These are phyloP conservation scores for Tethya wilhelma DNA, from an alignment of 37 sponge, comb jelly and placozoan genomes.

Conservation along the genomic window DNA sequence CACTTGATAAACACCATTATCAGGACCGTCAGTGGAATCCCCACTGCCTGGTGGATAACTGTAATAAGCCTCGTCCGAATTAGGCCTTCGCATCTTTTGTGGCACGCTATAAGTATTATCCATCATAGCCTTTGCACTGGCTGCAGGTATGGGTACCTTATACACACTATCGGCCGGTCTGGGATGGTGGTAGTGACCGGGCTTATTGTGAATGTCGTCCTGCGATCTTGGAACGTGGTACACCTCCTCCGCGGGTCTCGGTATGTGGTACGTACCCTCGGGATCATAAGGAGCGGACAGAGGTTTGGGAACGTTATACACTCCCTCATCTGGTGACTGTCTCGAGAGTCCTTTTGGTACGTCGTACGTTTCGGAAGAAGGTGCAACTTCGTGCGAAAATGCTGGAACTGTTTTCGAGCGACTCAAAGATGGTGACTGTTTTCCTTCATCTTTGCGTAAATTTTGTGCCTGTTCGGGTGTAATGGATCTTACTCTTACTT, in stretches of 20 bases:
- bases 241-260: not conserved
- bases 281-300: not conserved
- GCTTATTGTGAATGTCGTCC: not conserved
- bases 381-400: not conserved
- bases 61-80: not conserved
- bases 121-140: not conserved
- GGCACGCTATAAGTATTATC: not conserved
- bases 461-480: slow-evolving; percentile 13
- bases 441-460: not conserved
- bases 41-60: not conserved
- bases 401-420: not conserved
- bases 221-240: slow-evolving; percentile 5
- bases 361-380: not conserved
- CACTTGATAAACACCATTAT: not conserved
- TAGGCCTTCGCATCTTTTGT: too few species aligned
- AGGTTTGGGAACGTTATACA: slow-evolving; percentile 22
- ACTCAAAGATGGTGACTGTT: not conserved
- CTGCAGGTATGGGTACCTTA: slow-evolving; percentile 2
- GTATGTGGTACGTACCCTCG: not conserved
- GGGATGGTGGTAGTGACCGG: not conserved
- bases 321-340: not conserved
- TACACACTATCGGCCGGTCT: not conserved
- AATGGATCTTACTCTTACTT: not conserved
- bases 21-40: not conserved
- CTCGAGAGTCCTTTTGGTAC: not conserved